Conservation (phyloP, 2,113 vertebrate species). For the Tichodroma muraria region DNA sequence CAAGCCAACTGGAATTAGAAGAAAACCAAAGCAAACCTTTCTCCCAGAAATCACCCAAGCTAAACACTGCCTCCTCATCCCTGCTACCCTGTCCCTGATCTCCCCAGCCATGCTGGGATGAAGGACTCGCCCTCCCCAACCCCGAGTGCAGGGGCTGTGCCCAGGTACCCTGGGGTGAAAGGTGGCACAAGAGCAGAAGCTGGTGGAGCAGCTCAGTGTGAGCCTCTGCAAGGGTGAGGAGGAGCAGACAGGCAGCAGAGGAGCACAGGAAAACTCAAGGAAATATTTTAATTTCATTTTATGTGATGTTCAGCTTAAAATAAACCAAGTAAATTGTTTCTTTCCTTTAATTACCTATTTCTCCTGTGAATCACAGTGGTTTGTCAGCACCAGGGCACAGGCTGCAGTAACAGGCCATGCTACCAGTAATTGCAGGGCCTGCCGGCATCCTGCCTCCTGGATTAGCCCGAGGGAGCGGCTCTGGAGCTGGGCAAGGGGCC, state of each 20-base stretch:
- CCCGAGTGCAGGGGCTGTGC: background rate
- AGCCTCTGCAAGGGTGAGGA: background rate
- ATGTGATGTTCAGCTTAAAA: background rate
- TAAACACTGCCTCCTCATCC: background rate
- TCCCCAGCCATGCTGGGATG: background rate
- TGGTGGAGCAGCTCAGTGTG: background rate
- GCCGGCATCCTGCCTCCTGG: background rate
- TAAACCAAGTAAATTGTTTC: constrained; percentile 16
- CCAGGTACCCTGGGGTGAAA: rapidly evolving
- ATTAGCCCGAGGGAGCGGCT: background rate
- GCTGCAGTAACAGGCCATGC: background rate
- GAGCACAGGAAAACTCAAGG: background rate
- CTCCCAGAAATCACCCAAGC: background rate
- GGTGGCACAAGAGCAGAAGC: background rate
- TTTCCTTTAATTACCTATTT: constrained; percentile 25
- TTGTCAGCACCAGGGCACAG: background rate
- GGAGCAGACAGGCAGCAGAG: background rate
- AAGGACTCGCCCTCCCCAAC: rapidly evolving
- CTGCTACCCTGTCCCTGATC: rapidly evolving
- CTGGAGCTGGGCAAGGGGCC: background rate
- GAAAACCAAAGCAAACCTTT: background rate
- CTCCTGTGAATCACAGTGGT: constrained; percentile 15
- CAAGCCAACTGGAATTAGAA: background rate
- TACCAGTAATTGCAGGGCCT: background rate
- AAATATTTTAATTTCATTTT: background rate